A percentile compares a stretch with the other conserved stretches of the same genome.
Conservation (phyloP, 2,113 vertebrate genomes). For the Lontra canadensis region DNA sequence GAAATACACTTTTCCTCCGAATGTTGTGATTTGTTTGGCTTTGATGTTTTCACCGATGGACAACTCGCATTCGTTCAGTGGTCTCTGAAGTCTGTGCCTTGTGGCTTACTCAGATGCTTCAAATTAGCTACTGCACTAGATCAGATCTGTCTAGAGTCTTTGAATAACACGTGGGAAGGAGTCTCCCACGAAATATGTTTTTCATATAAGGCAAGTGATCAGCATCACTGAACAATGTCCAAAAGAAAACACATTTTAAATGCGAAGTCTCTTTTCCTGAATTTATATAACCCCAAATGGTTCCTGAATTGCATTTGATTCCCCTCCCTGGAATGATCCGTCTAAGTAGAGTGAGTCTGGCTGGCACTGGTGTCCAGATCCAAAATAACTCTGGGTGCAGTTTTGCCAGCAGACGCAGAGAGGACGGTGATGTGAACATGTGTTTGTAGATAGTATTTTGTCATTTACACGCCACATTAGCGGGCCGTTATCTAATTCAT, state of each 20-base stretch:
- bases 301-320: slow-evolving; percentile 62
- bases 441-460: background rate
- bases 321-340: background rate
- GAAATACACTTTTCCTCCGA: slow-evolving; percentile 73
- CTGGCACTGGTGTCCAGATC: background rate
- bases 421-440: background rate
- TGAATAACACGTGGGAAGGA: slow-evolving; percentile 36
- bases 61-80: slow-evolving; percentile 68
- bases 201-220: slow-evolving; percentile 75
- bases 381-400: background rate
- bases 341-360: slow-evolving; percentile 16
- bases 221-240: slow-evolving; percentile 63
- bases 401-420: slow-evolving; percentile 13
- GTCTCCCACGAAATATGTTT: slow-evolving; percentile 61
- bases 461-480: background rate
- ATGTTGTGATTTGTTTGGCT: slow-evolving; percentile 75
- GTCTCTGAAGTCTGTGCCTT: slow-evolving; percentile 68
- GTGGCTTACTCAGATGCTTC: slow-evolving; percentile 60
- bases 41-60: slow-evolving; percentile 81
- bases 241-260: slow-evolving; percentile 70
- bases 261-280: slow-evolving; percentile 70
- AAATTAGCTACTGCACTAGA: slow-evolving; percentile 63
- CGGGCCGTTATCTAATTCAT: background rate
- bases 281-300: slow-evolving; percentile 72
- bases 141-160: slow-evolving; percentile 44